phyloP scores from a whole-genome alignment of 2,888 invertebrate species.

The Lumbricus terrestris region DNA sequence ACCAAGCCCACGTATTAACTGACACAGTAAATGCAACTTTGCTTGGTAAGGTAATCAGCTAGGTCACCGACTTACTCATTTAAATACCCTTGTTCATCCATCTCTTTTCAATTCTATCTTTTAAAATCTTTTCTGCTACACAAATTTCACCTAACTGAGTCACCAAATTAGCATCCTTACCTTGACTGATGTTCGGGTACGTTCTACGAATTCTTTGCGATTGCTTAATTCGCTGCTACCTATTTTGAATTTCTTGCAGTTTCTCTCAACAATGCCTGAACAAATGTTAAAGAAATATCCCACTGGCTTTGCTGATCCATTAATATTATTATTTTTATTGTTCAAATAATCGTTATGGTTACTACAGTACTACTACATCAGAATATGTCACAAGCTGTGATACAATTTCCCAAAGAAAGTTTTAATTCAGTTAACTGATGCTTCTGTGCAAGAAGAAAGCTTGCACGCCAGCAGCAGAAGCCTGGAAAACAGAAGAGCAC shows the following conservation, averaged over 20 bases:
- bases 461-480: neutral
- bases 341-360: neutral
- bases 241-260: constrained; percentile 89
- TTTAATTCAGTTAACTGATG: neutral
- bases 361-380: neutral
- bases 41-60: too few species aligned
- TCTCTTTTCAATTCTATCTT: too few species aligned
- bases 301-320: neutral
- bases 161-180: constrained; percentile 38
- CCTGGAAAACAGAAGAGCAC: neutral
- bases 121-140: neutral
- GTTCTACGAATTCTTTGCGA: constrained; percentile 81
- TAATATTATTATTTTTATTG: neutral
- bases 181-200: constrained; percentile 50
- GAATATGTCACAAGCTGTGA: neutral
- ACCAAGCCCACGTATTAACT: too few species aligned
- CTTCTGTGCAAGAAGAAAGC: neutral
- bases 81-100: too few species aligned
- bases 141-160: neutral
- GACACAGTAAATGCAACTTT: too few species aligned
- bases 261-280: constrained; percentile 85
- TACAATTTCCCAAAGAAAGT: neutral
- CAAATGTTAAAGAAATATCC: constrained; percentile 19
- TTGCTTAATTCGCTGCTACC: constrained; percentile 86
- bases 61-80: too few species aligned